Percentiles rank a stretch among this genome's conserved stretches.
Evolutionary conservation across 2,888 invertebrate genomes (phyloP).

Genomic region (Macrophya annulata): DNA sequence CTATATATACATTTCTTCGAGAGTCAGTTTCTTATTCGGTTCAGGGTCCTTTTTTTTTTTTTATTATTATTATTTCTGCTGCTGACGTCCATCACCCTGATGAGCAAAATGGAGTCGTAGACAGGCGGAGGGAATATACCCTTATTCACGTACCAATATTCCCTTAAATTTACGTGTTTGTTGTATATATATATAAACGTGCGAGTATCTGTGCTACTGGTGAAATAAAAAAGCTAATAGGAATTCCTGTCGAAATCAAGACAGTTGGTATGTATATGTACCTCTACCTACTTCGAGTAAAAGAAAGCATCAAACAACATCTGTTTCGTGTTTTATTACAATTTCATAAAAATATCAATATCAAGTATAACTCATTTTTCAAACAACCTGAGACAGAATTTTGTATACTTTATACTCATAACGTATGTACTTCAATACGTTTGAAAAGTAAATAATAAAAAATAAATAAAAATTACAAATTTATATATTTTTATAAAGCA

Average conservation of each 20-base stretch:
- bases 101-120: constrained; percentile 43
- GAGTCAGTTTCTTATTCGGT: background rate
- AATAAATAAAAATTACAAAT: too few relatives aligned
- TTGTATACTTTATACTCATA: background rate
- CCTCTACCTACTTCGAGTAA: background rate
- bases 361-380: background rate
- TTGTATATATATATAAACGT: background rate
- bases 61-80: background rate
- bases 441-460: too few relatives aligned
- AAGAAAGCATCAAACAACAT: background rate
- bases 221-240: constrained; percentile 7
- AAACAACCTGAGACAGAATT: background rate
- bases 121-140: constrained; percentile 32
- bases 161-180: background rate
- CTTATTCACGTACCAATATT: constrained; percentile 8
- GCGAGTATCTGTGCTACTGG: background rate
- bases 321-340: background rate
- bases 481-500: too few relatives aligned
- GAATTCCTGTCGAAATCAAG: constrained; percentile 37
- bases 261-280: background rate
- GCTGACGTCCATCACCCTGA: constrained; percentile 43
- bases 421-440: background rate
- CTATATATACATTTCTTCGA: too few relatives aligned
- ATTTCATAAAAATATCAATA: background rate
- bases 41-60: background rate